Base-by-base conservation (phyloP, 37 sponge, comb jelly and placozoan species). In the Theonella swinhoei region DNA sequence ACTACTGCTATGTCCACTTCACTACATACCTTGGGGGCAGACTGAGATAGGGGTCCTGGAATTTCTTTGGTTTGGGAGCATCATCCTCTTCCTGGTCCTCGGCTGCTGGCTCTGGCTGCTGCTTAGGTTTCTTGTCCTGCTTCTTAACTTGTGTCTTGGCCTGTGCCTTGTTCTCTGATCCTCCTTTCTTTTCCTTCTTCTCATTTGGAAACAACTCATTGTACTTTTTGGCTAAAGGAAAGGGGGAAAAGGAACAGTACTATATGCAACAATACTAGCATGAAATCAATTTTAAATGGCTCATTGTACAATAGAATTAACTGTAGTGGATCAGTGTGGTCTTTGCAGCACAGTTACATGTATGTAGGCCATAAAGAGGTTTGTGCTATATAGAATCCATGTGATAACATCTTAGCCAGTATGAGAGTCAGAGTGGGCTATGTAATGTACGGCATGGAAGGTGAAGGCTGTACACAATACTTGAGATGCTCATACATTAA, bases 11-110 rank as follows among this genome's bases (percentile, higher is more conserved):
- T n/a, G n/a, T n/a, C n/a, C n/a, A n/a, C n/a, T n/a, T n/a, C n/a
- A n/a, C n/a, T n/a, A n/a, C n/a, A n/a, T 35, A 95, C 96, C 90
- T 92, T 1, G 71, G 54, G 1, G 97, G 95, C 28, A 97, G 81
- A 28, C 26, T 70, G n/a, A 40, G 75, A 69, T 94, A 97, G 19
- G 98, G 95, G 41, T 97, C 98, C 22, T 77, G 73, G 33, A 85
- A 89, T 28, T 92, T 88, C 0, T 88, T 69, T 68, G 70, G 61
- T 75, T 87, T 89, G 2, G 80, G 87, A 0, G 62, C 54, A 1
- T 88, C 81, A 0, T 91, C 95, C 14, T 88, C 95, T 73, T 90
- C 97, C 3, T 67, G 83, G 1, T 88, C 85, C 42, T 83, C 85
- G 24, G 37, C 79, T 32, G 71, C 54, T 42, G 80, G 75, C 1